phyloP scores from a whole-genome alignment of 2,113 vertebrate species.

The Caretta caretta region DNA sequence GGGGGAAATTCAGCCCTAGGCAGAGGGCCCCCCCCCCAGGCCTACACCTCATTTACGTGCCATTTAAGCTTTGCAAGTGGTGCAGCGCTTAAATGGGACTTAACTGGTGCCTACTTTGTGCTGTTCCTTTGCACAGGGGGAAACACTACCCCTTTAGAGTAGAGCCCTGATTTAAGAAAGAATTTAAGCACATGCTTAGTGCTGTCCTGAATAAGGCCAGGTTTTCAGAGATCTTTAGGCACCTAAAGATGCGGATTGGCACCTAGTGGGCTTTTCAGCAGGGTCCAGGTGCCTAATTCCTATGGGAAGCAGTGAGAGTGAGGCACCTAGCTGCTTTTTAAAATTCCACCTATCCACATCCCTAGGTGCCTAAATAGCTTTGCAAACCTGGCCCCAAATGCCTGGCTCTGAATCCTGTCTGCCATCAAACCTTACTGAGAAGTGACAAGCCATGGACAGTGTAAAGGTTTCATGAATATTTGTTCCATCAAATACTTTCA shows the following conservation, averaged over 20 bases:
- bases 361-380: background rate
- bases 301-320: background rate
- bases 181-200: constrained; percentile 49
- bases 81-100: background rate
- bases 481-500: background rate
- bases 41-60: background rate
- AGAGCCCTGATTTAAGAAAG: background rate
- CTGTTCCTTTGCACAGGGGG: background rate
- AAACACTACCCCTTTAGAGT: background rate
- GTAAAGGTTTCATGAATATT: rapidly evolving
- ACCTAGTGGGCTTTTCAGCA: background rate
- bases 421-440: background rate
- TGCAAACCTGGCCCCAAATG: background rate
- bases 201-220: background rate
- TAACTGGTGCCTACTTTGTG: background rate
- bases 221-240: constrained; percentile 59
- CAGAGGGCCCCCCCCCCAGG: background rate
- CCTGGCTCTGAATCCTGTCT: rapidly evolving
- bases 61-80: background rate
- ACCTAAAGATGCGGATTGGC: background rate
- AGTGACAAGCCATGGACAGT: background rate
- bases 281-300: background rate
- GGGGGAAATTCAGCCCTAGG: background rate
- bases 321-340: background rate
- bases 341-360: background rate